phyloP scores from a whole-genome alignment of 2,797 vertebrate genomes.

The Macropus fuliginosus region DNA sequence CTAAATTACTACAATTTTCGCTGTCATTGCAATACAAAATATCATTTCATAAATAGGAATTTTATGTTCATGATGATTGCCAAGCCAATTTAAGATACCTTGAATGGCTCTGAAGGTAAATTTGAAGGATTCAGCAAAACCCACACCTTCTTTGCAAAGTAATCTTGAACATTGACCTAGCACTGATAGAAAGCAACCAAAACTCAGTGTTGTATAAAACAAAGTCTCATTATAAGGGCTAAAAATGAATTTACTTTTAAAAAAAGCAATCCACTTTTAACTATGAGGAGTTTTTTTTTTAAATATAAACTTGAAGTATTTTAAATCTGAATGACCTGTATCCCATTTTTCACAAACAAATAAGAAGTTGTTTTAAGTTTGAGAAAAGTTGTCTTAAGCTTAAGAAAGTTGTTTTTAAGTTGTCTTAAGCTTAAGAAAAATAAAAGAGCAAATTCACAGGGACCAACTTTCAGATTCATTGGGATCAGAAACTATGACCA shows the following conservation, averaged over 20 bases:
- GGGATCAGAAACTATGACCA: slow-evolving; percentile 30
- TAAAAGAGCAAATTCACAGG: slow-evolving; percentile 16
- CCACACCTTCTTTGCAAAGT: slow-evolving; percentile 37
- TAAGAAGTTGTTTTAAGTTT: neutral
- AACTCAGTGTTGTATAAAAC: neutral
- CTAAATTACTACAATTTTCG: slow-evolving; percentile 70
- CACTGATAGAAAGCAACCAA: neutral
- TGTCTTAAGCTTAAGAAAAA: slow-evolving; percentile 42
- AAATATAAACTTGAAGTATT: neutral
- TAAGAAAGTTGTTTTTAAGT: neutral
- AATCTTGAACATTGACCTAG: slow-evolving; percentile 10
- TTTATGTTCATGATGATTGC: slow-evolving; percentile 56
- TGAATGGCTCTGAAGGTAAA: slow-evolving; percentile 22
- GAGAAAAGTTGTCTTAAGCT: neutral
- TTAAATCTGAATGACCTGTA: neutral
- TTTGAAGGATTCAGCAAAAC: slow-evolving; percentile 50
- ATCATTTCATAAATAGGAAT: slow-evolving; percentile 69
- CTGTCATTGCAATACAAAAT: slow-evolving; percentile 44
- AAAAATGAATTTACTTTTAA: slow-evolving; percentile 38
- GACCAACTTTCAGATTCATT: slow-evolving; percentile 33
- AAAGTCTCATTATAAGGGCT: neutral
- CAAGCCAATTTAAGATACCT: slow-evolving; percentile 55
- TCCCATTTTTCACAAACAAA: slow-evolving; percentile 27
- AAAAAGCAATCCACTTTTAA: slow-evolving; percentile 49
- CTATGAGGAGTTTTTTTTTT: neutral